Evolutionary conservation across 2,113 vertebrate genomes (phyloP), one percentile per base, ranked within the genome.

Genomic region (Emydocephalus ijimae): DNA sequence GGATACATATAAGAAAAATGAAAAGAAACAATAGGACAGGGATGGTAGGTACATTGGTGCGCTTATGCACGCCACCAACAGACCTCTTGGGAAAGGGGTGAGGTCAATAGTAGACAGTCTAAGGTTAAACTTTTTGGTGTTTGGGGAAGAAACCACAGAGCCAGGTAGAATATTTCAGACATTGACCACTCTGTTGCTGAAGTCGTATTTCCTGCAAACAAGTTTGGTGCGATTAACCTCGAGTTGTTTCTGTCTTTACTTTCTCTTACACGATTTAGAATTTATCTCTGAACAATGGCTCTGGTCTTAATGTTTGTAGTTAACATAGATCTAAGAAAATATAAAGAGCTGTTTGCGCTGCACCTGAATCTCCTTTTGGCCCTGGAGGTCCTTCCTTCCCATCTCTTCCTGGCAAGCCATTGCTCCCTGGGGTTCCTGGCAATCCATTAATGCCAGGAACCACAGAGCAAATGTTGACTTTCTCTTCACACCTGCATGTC

Each of bases 381-480:
- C 93, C 87, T 92, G 88, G 86, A 90, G 54, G 29, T 81, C 39
- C 61, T 2, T 93, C 23, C 4, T 90, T 64, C 64, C 50, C 8
- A 18, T 55, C 87, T 92, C 90, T 91, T 21, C 93, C 93, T 45
- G 90, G 87, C 29, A 93, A 64, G 3, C 90, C 93, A 24, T 43
- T 55, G 1, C 48, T 91, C 39, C 92, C 45, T 48, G 52, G n/a
- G 88, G 89, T 87, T 57, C 93, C 92, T 29, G 95, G 55, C 56
- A 90, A 14, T 26, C 92, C 92, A 87, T 92, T 86, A 1, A 8
- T 39, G 24, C 88, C 92, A 39, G 56, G 43, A 69, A 97, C 23
- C 52, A 20, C 64, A n/a, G 4, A 24, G 24, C 39, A 95, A 0
- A 9, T 52, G 20, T 69, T 93, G 39, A 3, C 3, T 90, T 94